Evolutionary conservation across 2,113 vertebrate genomes (phyloP).

Genomic region (Mormyrus iriodes): DNA sequence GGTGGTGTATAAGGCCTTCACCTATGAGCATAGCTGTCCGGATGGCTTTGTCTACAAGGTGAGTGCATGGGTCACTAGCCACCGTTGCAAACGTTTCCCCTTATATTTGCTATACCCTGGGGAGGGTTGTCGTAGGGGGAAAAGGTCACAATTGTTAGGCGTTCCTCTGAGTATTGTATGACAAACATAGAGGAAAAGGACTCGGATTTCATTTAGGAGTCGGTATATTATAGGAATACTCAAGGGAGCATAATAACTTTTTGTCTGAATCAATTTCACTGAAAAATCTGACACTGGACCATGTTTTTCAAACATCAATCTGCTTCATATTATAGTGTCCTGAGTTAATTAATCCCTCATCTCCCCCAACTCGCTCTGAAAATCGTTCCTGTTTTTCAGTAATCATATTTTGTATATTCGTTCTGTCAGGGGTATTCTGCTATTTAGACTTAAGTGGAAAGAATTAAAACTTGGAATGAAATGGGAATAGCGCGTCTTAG

Average conservation of each 20-base stretch:
- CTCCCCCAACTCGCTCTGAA: not conserved
- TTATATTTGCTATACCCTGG: not conserved
- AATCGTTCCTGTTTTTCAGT: not conserved
- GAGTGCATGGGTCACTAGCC: slow-evolving; percentile 24
- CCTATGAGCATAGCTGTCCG: slow-evolving; percentile 97
- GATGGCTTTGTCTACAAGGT: slow-evolving; percentile 99
- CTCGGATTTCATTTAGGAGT: not conserved
- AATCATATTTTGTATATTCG: slow-evolving; percentile 3
- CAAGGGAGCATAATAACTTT: not conserved
- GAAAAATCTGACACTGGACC: not conserved
- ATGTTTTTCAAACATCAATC: not conserved
- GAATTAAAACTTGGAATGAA: not conserved
- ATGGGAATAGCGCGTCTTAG: not conserved
- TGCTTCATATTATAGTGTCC: not conserved
- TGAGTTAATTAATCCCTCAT: not conserved
- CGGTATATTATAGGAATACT: not conserved
- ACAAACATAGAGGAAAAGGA: not conserved
- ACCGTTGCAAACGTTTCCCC: not conserved
- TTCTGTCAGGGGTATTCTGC: not conserved
- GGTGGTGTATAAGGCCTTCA: slow-evolving; percentile 99
- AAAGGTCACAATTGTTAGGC: not conserved
- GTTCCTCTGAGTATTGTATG: not conserved
- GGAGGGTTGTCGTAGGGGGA: not conserved
- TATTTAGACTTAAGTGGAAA: not conserved
- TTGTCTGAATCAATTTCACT: not conserved